Evolutionary conservation across 1,140 invertebrate genomes (phyloP), one percentile per base, ranked within the genome.

Genomic region (Heterodera carotae): DNA sequence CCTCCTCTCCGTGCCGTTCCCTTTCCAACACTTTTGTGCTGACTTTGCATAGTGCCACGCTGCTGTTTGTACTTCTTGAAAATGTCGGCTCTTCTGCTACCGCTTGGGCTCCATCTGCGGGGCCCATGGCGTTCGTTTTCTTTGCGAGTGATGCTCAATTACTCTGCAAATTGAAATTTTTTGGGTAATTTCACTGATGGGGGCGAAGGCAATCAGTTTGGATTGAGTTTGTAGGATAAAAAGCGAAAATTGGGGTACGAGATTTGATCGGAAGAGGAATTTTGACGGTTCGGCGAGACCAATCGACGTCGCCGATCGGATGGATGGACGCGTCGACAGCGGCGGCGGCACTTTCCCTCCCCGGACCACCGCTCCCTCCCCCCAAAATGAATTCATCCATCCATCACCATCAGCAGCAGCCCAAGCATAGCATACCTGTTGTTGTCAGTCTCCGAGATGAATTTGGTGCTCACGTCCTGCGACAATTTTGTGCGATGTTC

Each of bases 1-100:
- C 48, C 33, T 71, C 59, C 59, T 71, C 69, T 25, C 29, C 69
- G 31, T 71, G 31, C 59, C 27, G n/a, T 69, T 69, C 48, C 33
- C 12, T 22, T 56, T 56, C 18, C 4, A 5, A n/a, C n/a, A n/a
- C n/a, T 1, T 56, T 56, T 22, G 15, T 56, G 48, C 22, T 56
- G 15, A 22, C 22, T 12, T 18, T 56, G 18, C 48, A 56, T 2
- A 56, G 15, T 15, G 48, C 48, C 2, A 22, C 15, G 18, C 48
- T 56, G 22, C 48, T 56, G 48, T 18, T 56, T 56, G 48, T 56
- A 56, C 48, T 56, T 12, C 22, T 56, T 56, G 48, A 56, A 22
- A 56, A 56, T 12, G 12, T 56, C 48, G 48, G 48, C 3, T 22
- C 15, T 56, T 56, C 12, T 22, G 18, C 12, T 56, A 18, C 48